Conservation (phyloP, 2,888 invertebrate genomes). For the Zygothrica quintamaculata region DNA sequence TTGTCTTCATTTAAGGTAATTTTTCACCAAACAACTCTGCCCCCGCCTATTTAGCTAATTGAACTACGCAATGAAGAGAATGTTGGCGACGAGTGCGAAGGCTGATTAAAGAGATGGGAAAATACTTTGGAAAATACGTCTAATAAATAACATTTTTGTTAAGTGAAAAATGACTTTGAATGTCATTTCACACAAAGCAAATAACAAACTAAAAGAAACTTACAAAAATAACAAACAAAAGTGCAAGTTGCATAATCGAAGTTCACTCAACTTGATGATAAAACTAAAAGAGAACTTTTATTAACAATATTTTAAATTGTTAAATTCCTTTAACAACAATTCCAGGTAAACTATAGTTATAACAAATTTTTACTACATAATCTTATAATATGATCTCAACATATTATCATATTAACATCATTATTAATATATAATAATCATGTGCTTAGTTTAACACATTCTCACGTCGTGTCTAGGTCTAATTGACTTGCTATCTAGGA, state of each 20-base stretch:
- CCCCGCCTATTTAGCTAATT: slow-evolving; percentile 29
- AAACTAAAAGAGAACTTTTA: no score
- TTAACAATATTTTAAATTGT: no score
- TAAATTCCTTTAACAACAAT: no score
- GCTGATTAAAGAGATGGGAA: not conserved
- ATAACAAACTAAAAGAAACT: no score
- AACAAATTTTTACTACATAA: no score
- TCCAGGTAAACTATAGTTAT: no score
- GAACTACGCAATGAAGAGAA: slow-evolving; percentile 1
- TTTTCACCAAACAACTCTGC: slow-evolving; percentile 47
- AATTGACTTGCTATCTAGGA: slow-evolving; percentile 53
- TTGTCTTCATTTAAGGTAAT: slow-evolving; percentile 47
- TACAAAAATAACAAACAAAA: no score
- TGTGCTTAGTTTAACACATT: slow-evolving; percentile 30
- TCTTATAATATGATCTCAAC: not conserved
- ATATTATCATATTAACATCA: slow-evolving; percentile 16
- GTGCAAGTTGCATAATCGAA: no score
- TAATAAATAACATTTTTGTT: no score
- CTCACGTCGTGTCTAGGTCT: slow-evolving; percentile 34
- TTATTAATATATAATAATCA: slow-evolving; percentile 29
- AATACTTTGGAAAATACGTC: not conserved
- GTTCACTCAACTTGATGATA: no score
- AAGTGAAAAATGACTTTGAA: no score
- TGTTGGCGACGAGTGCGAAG: not conserved
- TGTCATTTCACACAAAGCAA: no score